Evolutionary conservation across 2,888 invertebrate species (phyloP).

Genomic region (Lasius platythorax): DNA sequence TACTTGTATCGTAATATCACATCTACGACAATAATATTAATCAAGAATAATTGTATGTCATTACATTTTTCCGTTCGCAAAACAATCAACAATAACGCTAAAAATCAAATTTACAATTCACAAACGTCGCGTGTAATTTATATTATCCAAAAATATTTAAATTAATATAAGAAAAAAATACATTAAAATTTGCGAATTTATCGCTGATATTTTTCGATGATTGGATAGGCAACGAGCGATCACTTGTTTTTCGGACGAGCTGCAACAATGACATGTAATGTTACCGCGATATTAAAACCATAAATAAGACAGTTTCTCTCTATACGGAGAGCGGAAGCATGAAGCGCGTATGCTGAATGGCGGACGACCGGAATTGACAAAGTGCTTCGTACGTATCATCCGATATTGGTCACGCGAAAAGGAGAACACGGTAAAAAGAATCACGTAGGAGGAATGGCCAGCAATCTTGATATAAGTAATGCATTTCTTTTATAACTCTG

Average conservation of each 20-base stretch:
- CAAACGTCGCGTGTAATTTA: background rate
- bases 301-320: conserved; percentile 34
- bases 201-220: background rate
- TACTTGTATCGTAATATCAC: background rate
- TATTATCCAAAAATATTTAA: background rate
- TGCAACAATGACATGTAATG: background rate
- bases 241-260: background rate
- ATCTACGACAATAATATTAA: background rate
- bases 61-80: background rate
- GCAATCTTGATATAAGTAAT: conserved; percentile 85
- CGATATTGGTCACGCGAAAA: conserved; percentile 71
- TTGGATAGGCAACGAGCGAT: background rate
- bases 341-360: conserved; percentile 50
- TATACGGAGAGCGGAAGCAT: conserved; percentile 28
- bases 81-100: background rate
- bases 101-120: background rate
- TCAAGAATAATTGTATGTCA: background rate
- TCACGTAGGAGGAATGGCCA: conserved; percentile 77
- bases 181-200: background rate
- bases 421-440: conserved; percentile 66
- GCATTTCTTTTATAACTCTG: conserved; percentile 84
- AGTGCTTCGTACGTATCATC: conserved; percentile 72
- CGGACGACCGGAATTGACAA: conserved; percentile 66
- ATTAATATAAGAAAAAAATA: background rate
- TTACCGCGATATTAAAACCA: conserved; percentile 50